Evolutionary conservation across 2,113 vertebrate species (phyloP).

Genomic region (Mionectes macconnelli): DNA sequence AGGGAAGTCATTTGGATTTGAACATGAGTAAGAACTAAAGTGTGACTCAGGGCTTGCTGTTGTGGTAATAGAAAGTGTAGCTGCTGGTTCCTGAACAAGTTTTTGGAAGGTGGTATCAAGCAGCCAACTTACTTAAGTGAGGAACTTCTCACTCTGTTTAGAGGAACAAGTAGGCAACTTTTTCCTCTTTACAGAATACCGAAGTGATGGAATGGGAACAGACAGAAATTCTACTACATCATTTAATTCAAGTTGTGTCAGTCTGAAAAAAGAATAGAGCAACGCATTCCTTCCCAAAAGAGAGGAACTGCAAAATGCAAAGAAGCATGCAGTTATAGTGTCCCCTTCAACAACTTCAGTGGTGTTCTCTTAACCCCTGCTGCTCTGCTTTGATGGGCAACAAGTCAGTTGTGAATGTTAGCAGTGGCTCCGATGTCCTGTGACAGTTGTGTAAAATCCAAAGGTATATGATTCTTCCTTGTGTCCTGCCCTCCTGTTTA

Average conservation of each 20-base stretch:
- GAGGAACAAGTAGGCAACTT: background rate
- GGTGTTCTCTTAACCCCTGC: background rate
- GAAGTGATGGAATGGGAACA: background rate
- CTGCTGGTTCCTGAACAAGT: background rate
- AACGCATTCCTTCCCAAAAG: background rate
- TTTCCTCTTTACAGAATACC: background rate
- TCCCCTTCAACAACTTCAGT: background rate
- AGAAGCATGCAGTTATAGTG: background rate
- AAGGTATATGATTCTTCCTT: background rate
- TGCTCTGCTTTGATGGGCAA: background rate
- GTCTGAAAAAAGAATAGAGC: background rate
- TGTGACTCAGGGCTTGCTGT: background rate
- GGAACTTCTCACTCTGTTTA: background rate
- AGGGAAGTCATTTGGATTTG: background rate
- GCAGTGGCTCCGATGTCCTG: background rate
- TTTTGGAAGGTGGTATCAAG: background rate
- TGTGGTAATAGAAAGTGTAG: background rate
- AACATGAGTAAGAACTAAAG: background rate
- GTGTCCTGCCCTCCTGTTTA: background rate
- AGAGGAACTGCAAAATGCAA: background rate
- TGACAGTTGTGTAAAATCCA: background rate
- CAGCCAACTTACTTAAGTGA: background rate
- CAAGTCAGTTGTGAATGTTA: background rate
- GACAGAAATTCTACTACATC: background rate
- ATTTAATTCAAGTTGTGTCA: background rate